Conservation (phyloP, 2,113 vertebrate species). For the Melanerpes aurifrons region DNA sequence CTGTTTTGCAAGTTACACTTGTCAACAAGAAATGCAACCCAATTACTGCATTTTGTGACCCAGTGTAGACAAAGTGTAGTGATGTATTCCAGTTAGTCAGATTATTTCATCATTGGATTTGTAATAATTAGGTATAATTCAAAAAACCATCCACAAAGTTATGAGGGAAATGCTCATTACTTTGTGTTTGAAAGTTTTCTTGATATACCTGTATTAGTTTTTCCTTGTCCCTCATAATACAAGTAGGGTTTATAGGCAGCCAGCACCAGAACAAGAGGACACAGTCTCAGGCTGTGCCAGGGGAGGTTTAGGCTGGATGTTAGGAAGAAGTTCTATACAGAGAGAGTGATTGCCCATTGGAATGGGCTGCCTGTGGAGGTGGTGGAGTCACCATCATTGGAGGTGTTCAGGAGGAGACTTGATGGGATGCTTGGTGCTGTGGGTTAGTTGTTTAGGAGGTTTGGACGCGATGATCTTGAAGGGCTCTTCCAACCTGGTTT, state of each 20-base stretch:
- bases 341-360: no score
- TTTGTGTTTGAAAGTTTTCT: neutral
- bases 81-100: neutral
- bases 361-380: no score
- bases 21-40: neutral
- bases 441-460: no score
- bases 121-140: neutral
- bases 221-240: neutral
- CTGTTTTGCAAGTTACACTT: neutral
- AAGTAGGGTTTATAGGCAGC: neutral
- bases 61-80: neutral
- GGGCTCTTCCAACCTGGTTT: no score
- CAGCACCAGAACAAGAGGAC: no score
- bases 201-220: neutral
- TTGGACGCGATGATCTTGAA: no score
- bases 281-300: no score
- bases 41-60: neutral
- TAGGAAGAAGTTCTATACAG: no score
- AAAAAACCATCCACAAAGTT: neutral
- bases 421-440: no score
- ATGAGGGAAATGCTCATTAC: neutral
- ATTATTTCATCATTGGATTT: neutral
- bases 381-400: no score
- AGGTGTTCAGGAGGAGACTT: no score
- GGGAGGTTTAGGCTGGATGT: no score